Evolutionary conservation across 2,797 vertebrate species (phyloP), one percentile per base, ranked within the genome.

Genomic region (Acridotheres tristis): DNA sequence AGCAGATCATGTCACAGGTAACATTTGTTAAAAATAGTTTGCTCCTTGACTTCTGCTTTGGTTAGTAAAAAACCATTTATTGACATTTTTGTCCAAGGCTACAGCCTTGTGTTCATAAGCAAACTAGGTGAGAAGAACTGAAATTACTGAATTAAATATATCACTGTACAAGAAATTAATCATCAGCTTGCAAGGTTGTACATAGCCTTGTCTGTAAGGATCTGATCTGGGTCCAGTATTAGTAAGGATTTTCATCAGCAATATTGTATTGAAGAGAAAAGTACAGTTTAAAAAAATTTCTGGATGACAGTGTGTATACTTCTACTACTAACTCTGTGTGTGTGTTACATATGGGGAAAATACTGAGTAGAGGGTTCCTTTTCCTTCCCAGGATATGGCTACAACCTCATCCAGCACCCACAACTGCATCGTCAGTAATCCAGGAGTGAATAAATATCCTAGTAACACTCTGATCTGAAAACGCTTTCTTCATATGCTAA

Each of bases 1-100:
- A 65, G 62, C 15, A 43, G 54, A 58, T 50, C 10, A 5, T 0
- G 0, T 25, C 9, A 40, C 69, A 43, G 0, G 1, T 3, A 38
- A 36, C 1, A 13, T 45, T 59, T 72, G 38, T 42, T 53, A n/a
- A 53, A 86, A 74, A 9, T 1, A 29, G 7, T 65, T 88, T 36
- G 5, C 34, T 43, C 34, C 45, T 47, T 21, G 21, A 29, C 21
- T 85, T 77, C 3, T 43, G 9, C 11, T 73, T 57, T 16, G 27
- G 14, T 65, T 58, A 88, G 21, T 17, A 51, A 61, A 55, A 71
- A 76, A 71, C 45, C 1, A 57, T 36, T 13, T 13, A 13, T 11
- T 66, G 55, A n/a, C 2, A 30, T 38, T 73, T 72, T 71, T 80
- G 18, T 38, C 38, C 59, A 48, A 57, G 32, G 15, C 26, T 47